Evolutionary conservation across 2,888 invertebrate genomes (phyloP).

Genomic region (Andrena flavipes): DNA sequence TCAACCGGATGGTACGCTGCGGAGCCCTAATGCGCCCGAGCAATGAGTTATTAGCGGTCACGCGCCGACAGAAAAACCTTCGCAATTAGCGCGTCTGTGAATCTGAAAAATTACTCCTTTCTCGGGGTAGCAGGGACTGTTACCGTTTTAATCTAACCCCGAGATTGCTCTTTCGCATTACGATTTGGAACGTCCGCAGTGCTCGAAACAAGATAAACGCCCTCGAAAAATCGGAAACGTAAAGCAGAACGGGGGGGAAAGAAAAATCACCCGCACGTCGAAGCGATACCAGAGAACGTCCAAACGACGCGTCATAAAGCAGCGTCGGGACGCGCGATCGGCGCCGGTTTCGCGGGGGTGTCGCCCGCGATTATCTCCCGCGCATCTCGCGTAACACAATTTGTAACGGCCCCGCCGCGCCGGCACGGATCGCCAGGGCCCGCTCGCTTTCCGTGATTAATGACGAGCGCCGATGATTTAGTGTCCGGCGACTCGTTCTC

Average conservation of each 20-base stretch:
- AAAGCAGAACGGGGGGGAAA: neutral
- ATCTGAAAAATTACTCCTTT: conserved; percentile 59
- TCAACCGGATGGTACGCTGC: conserved; percentile 35
- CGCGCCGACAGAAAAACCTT: conserved; percentile 58
- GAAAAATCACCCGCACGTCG: conserved; percentile 29
- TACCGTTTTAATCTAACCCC: conserved; percentile 20
- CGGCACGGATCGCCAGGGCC: conserved; percentile 61
- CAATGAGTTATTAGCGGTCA: conserved; percentile 68
- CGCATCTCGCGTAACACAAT: conserved; percentile 76
- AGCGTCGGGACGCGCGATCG: conserved; percentile 34
- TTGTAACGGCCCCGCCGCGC: conserved; percentile 67
- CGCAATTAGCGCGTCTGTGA: conserved; percentile 63
- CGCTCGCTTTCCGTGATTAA: conserved; percentile 77
- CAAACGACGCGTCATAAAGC: conserved; percentile 67
- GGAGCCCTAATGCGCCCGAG: conserved; percentile 49
- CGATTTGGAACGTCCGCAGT: neutral
- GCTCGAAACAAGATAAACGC: neutral
- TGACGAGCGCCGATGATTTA: conserved; percentile 77
- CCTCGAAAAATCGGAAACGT: conserved; percentile 6
- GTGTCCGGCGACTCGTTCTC: conserved; percentile 62
- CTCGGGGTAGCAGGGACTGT: conserved; percentile 14
- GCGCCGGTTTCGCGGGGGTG: conserved; percentile 51
- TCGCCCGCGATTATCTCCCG: conserved; percentile 69
- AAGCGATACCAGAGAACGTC: conserved; percentile 45
- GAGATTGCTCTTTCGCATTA: neutral